Base-by-base conservation (phyloP, 1,140 invertebrate genomes). In the Antheraea mylitta region DNA sequence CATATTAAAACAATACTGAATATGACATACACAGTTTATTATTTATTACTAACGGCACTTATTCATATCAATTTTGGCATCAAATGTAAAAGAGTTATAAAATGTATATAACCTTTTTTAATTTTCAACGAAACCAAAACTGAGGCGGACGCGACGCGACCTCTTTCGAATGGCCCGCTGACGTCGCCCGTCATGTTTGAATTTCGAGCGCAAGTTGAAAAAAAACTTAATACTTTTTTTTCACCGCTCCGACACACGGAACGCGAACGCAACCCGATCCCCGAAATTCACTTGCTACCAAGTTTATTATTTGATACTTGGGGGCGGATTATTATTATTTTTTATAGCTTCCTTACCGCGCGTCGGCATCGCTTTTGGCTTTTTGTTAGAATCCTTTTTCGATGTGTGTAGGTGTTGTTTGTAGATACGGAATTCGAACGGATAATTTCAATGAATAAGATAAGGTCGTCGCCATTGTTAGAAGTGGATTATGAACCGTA, bases 231-330 rank as follows among this genome's bases (percentile, higher is more conserved):
- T 71, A 30, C 62, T 75, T 85, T 86, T 89, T 85, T 81, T 77
- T 59, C 53, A 78, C 67, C 70, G 75, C 68, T 64, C 37, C 64
- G 68, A 58, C 68, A 72, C 76, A 77, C 74, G 84, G 82, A 59
- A 59, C 58, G 48, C 65, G 73, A 78, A 76, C 73, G 84, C 84
- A 91, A 91, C 85, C 87, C 86, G 86, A 91, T 89, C 85, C 74
- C 80, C 78, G 68, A 89, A 89, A 90, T 88, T 90, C 87, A 91
- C 89, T 91, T 91, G 89, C 89, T 91, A 89, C 89, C 84, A 91
- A 90, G 79, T 91, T 89, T 89, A 91, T 91, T 91, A 91, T 91
- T 90, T 89, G 89, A 91, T 91, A 90, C 89, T 90, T 19, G 64
- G 74, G 86, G 82, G 75, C 69, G 83, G 84, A 85, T 89, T 90